A percentile compares a stretch with the other conserved stretches of the same genome.
Conservation (phyloP, 1,140 invertebrate species). For the Agrypnia vestita region DNA sequence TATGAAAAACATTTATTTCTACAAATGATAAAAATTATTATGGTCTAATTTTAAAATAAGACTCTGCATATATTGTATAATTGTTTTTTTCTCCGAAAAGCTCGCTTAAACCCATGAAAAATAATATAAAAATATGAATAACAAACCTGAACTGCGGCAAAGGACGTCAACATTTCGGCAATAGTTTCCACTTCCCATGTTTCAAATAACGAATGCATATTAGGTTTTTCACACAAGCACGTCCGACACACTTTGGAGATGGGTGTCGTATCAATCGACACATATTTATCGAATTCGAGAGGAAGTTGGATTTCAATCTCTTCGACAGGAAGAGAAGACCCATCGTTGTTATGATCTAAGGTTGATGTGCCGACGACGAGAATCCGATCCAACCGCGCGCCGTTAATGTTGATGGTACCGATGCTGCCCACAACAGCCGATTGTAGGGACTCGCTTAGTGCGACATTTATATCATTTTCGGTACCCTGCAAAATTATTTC, state of each 20-base stretch:
- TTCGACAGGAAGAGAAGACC: constrained; percentile 42
- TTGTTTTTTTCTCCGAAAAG: too few relatives aligned
- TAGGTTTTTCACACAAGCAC: constrained; percentile 50
- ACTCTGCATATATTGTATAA: too few relatives aligned
- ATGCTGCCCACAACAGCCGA: constrained; percentile 44
- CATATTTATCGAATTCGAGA: constrained; percentile 51
- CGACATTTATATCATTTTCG: constrained; percentile 41
- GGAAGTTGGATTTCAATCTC: constrained; percentile 50
- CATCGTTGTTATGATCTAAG: constrained; percentile 19
- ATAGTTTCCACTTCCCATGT: constrained; percentile 50
- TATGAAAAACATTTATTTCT: too few relatives aligned
- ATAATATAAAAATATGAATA: background rate
- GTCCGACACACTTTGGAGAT: constrained; percentile 49
- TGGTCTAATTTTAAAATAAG: too few relatives aligned
- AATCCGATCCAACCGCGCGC: constrained; percentile 44
- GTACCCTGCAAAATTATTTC: constrained; percentile 41
- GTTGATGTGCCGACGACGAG: constrained; percentile 39
- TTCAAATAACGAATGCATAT: constrained; percentile 55
- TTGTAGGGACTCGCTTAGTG: constrained; percentile 42
- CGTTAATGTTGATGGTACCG: constrained; percentile 40
- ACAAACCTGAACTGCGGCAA: constrained; percentile 56
- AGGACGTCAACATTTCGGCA: constrained; percentile 54
- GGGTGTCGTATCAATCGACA: constrained; percentile 47
- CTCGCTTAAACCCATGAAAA: too few relatives aligned
- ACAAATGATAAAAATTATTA: too few relatives aligned